Conservation (phyloP, 2,888 invertebrate species). For the Polymixis flavicincta region DNA sequence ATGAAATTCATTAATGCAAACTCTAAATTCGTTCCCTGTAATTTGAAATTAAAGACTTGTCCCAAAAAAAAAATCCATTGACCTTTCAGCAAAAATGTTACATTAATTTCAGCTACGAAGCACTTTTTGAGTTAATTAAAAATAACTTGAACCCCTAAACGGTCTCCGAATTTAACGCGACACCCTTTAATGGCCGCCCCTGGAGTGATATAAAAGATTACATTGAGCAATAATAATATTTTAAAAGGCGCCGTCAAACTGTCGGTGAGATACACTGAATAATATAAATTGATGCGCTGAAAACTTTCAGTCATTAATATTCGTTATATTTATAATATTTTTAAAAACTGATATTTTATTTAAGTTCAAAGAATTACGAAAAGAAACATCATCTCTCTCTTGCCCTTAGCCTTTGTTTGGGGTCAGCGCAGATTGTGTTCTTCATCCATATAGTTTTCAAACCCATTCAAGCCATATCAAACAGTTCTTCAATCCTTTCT, state of each 20-base stretch:
- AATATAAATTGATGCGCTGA: slow-evolving; percentile 38
- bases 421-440: background rate
- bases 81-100: slow-evolving; percentile 31
- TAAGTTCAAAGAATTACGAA: background rate
- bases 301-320: slow-evolving; percentile 30
- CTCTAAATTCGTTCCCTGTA: background rate
- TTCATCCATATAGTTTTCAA: background rate
- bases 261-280: slow-evolving; percentile 18
- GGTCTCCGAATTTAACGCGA: slow-evolving; percentile 25
- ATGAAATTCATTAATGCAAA: background rate
- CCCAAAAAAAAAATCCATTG: slow-evolving; percentile 14
- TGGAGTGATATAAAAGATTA: slow-evolving; percentile 18
- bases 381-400: background rate
- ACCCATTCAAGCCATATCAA: background rate
- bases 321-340: slow-evolving; percentile 22
- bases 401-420: background rate
- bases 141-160: slow-evolving; percentile 33
- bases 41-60: background rate
- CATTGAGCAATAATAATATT: slow-evolving; percentile 29
- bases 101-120: slow-evolving; percentile 8
- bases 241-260: slow-evolving; percentile 18
- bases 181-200: slow-evolving; percentile 30
- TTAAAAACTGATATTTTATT: background rate
- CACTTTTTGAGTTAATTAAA: slow-evolving; percentile 44
- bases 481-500: background rate